phyloP scores from a whole-genome alignment of 2,888 invertebrate species.

The Chrysolina americana region DNA sequence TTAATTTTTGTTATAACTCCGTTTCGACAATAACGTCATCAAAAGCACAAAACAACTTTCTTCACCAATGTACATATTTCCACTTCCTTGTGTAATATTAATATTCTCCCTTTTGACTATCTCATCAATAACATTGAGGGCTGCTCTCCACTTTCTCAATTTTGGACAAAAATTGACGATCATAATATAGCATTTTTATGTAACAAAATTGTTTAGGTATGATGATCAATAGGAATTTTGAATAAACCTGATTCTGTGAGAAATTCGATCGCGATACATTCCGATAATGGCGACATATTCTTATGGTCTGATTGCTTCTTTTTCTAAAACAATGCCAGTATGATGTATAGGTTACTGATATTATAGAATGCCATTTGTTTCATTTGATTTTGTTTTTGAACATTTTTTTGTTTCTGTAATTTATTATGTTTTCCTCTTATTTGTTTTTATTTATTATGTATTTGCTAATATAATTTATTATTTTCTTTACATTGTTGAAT shows the following conservation, averaged over 20 bases:
- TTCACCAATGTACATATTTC: too few relatives aligned
- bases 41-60: neutral
- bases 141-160: neutral
- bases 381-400: slow-evolving; percentile 41
- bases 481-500: slow-evolving; percentile 53
- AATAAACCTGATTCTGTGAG: neutral
- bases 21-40: neutral
- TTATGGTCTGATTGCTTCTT: neutral
- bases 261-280: neutral
- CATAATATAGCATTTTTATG: too few relatives aligned
- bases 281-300: neutral
- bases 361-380: slow-evolving; percentile 28
- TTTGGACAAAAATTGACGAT: neutral
- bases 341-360: neutral
- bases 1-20: too few relatives aligned
- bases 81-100: neutral
- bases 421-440: slow-evolving; percentile 20
- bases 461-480: slow-evolving; percentile 47
- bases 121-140: neutral
- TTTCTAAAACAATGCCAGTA: neutral
- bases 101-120: too few relatives aligned
- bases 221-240: neutral
- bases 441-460: slow-evolving; percentile 38
- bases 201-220: too few relatives aligned
- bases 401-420: slow-evolving; percentile 49